phyloP scores from a whole-genome alignment of 2,797 vertebrate genomes.

The Aulostomus chinensis region DNA sequence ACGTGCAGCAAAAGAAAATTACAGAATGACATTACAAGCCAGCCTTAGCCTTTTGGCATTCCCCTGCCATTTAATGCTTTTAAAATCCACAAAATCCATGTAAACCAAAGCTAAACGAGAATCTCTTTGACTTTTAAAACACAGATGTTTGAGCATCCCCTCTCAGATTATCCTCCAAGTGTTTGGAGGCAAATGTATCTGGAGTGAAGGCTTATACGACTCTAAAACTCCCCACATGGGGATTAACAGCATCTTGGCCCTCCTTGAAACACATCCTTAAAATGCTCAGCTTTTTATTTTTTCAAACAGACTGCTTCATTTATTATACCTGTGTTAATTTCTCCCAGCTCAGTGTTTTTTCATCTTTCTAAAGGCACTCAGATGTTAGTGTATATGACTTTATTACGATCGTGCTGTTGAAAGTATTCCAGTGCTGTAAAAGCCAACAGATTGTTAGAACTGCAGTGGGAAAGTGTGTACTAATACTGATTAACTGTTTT shows the following conservation, averaged over 20 bases:
- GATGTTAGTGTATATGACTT: neutral
- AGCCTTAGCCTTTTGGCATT: slow-evolving; percentile 10
- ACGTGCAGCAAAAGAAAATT: slow-evolving; percentile 15
- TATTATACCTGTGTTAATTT: too few species aligned
- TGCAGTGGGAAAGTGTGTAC: too few species aligned
- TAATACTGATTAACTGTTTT: too few species aligned
- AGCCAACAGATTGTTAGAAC: too few species aligned
- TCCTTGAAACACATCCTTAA: slow-evolving; percentile 10
- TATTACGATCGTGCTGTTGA: too few species aligned
- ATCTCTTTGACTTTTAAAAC: slow-evolving; percentile 38
- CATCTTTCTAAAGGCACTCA: neutral
- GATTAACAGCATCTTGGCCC: slow-evolving; percentile 26
- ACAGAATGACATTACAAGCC: slow-evolving; percentile 12
- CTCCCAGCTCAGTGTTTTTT: too few species aligned
- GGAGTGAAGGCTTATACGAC: slow-evolving; percentile 18
- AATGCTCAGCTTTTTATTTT: slow-evolving; percentile 10
- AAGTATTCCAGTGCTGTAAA: too few species aligned
- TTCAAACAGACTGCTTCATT: neutral
- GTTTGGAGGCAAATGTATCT: slow-evolving; percentile 14
- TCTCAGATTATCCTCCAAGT: slow-evolving; percentile 38
- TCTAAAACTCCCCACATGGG: slow-evolving; percentile 21
- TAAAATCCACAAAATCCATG: slow-evolving; percentile 29
- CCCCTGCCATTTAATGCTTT: slow-evolving; percentile 30
- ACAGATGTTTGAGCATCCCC: slow-evolving; percentile 21
- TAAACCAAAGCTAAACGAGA: slow-evolving; percentile 14